Evolutionary conservation across 2,888 invertebrate genomes (phyloP).

Genomic region (Synanthedon andrenaeformis): DNA sequence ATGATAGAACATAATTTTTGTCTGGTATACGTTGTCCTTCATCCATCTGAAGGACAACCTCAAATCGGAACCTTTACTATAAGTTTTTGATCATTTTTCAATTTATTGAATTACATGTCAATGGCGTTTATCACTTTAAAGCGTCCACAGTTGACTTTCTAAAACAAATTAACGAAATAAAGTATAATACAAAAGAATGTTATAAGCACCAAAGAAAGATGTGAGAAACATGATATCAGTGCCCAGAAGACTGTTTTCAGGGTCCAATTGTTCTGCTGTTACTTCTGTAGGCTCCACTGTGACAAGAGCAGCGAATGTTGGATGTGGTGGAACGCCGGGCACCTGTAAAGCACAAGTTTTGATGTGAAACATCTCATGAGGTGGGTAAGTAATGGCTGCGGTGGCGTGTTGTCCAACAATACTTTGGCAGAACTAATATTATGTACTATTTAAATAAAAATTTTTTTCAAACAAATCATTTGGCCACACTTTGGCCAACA

Average conservation of each 20-base stretch:
- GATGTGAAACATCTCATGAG: neutral
- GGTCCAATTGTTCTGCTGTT: constrained; percentile 75
- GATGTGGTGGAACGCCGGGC: constrained; percentile 38
- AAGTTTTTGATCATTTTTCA: no score
- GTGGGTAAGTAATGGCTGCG: no score
- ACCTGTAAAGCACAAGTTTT: constrained; percentile 14
- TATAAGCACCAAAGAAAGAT: constrained; percentile 82
- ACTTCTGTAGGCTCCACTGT: constrained; percentile 79
- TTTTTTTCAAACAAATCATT: no score
- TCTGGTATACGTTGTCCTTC: no score
- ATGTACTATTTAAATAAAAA: no score
- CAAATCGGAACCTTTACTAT: no score
- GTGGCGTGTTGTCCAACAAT: constrained; percentile 8
- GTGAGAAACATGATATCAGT: constrained; percentile 95
- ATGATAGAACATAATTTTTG: no score
- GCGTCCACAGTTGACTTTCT: no score
- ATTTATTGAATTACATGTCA: no score
- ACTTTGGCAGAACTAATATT: constrained; percentile 22
- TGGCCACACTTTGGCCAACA: no score
- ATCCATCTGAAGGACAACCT: no score
- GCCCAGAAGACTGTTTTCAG: constrained; percentile 85
- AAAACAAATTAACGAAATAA: neutral
- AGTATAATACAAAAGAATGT: neutral
- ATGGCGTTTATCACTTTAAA: no score
- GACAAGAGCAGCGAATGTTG: constrained; percentile 77